Conservation (phyloP, 2,113 vertebrate genomes). For the Hyperoodon ampullatus region DNA sequence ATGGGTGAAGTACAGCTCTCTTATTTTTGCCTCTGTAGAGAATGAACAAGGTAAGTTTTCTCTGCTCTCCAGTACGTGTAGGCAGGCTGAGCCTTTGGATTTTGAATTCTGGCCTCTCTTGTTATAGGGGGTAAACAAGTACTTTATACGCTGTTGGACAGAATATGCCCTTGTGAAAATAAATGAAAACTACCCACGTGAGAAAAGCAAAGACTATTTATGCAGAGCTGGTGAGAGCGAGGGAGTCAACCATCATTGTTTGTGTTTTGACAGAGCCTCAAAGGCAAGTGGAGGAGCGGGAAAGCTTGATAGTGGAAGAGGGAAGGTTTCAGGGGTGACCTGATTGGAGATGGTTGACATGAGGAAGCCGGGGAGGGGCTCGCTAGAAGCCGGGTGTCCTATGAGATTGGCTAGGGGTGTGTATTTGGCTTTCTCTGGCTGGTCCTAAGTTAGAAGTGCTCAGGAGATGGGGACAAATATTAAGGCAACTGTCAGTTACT, state of each 20-base stretch:
- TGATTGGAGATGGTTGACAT: background rate
- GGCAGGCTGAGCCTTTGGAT: background rate
- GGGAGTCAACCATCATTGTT: background rate
- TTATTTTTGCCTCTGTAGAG: background rate
- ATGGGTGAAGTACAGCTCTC: too few relatives aligned
- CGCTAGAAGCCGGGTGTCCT: background rate
- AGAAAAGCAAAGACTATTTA: background rate
- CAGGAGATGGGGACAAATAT: background rate
- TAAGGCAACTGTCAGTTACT: background rate
- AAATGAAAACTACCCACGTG: background rate
- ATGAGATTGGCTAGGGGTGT: background rate
- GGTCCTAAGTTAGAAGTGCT: background rate
- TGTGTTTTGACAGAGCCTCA: background rate
- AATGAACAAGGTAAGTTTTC: background rate
- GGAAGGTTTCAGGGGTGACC: background rate
- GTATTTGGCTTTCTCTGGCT: background rate
- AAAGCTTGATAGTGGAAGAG: background rate
- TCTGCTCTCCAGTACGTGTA: background rate
- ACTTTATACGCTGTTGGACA: background rate
- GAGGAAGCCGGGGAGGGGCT: too few relatives aligned
- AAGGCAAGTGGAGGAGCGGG: background rate
- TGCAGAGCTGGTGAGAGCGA: background rate
- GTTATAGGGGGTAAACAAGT: background rate
- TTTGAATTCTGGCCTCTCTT: background rate
- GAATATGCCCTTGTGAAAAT: background rate